Conservation (phyloP, 2,888 invertebrate species). For the Incurvaria masculella region DNA sequence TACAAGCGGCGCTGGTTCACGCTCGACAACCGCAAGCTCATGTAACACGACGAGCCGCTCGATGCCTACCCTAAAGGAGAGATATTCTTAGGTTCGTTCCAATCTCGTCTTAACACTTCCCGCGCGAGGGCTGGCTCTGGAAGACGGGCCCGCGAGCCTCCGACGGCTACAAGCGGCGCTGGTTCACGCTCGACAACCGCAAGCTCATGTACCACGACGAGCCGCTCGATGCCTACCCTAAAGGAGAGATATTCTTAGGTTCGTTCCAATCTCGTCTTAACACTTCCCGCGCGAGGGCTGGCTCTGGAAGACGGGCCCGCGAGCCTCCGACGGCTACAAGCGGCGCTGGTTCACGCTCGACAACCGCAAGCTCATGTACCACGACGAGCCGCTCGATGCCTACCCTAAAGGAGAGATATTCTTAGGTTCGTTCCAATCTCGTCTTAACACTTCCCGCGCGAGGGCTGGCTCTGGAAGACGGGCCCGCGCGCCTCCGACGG, state of each 20-base stretch:
- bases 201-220: slow-evolving; percentile 93
- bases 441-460: slow-evolving; percentile 81
- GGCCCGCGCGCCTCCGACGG: slow-evolving; percentile 79
- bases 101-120: too few species aligned
- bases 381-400: slow-evolving; percentile 82
- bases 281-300: slow-evolving; percentile 86
- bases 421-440: slow-evolving; percentile 68
- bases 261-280: too few species aligned
- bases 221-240: slow-evolving; percentile 82
- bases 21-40: slow-evolving; percentile 82
- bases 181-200: slow-evolving; percentile 86
- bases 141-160: slow-evolving; percentile 83
- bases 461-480: slow-evolving; percentile 89
- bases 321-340: slow-evolving; percentile 75
- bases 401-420: slow-evolving; percentile 91
- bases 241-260: slow-evolving; percentile 88
- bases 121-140: slow-evolving; percentile 83
- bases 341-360: slow-evolving; percentile 88
- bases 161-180: slow-evolving; percentile 80
- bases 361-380: slow-evolving; percentile 89
- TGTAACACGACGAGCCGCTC: slow-evolving; percentile 87
- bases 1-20: slow-evolving; percentile 89
- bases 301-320: slow-evolving; percentile 87
- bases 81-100: slow-evolving; percentile 77
- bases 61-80: slow-evolving; percentile 90